Evolutionary conservation across 1,140 invertebrate genomes (phyloP), one percentile per base, ranked within the genome.

Genomic region (Drosophila rhopaloa): DNA sequence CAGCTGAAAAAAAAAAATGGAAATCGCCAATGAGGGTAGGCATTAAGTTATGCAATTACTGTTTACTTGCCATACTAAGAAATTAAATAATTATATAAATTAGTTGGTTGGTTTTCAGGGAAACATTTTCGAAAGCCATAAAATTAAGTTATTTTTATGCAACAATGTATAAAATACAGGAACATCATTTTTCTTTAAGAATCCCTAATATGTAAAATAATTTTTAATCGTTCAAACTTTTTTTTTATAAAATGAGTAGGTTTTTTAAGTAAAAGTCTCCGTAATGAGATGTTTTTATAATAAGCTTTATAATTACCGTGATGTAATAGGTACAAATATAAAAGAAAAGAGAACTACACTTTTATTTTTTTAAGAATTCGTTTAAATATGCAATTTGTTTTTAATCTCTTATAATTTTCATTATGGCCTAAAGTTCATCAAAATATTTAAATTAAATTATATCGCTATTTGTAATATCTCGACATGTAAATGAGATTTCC

Each of bases 71-170:
- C 58, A 55, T 61, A 32, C 65, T 16, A 37, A 58, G 48, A 58
- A 75, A 86, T 86, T 67, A 81, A 73, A 81, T 81, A 79, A 79
- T 85, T 78, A 79, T 82, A 65, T 47, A 66, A 71, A 86, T 85
- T 81, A 75, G 63, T 38, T 29, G 48, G 13, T 51, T 46, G 19
- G 38, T 63, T 57, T 51, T 29, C 29, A 10, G 19, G 10, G n/a
- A 27, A 54, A 46, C 35, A 46, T 46, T 54, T 40, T 11, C 24
- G 11, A 10, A 43, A 16, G 19, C 43, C 73, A 59, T 43, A 41
- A 67, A 76, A 65, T 76, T 41, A 75, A 75, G 71, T 76, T 58
- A 58, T 76, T 76, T 66, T 41, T 53, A 32, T 71, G 13, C 29
- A 54, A 27, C 5, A 67, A 67, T 50, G 3, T 32, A 38, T 24